Evolutionary conservation across 2,113 vertebrate genomes (phyloP).

Genomic region (Xiphorhynchus elegans): DNA sequence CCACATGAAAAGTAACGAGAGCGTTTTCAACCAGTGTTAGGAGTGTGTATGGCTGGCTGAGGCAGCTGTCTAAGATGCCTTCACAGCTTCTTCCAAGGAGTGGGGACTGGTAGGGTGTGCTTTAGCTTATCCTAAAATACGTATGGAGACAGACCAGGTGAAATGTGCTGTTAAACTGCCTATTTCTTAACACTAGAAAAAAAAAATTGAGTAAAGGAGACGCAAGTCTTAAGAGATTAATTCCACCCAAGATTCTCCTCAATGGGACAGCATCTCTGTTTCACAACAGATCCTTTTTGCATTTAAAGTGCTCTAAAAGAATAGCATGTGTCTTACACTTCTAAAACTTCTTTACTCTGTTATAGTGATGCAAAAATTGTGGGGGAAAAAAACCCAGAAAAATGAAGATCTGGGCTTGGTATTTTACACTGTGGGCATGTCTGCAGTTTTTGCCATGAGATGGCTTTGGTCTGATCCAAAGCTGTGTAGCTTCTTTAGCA

Average conservation of each 20-base stretch:
- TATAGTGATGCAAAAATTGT: neutral
- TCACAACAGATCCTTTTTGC: neutral
- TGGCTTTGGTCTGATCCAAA: neutral
- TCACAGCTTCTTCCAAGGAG: neutral
- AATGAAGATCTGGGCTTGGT: neutral
- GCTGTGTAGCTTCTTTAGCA: neutral
- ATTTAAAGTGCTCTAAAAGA: neutral
- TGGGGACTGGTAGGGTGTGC: neutral
- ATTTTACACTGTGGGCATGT: neutral
- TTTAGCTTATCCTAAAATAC: neutral
- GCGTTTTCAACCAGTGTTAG: neutral
- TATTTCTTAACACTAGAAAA: neutral
- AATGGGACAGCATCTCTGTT: neutral
- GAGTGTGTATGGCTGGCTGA: neutral
- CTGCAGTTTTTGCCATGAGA: neutral
- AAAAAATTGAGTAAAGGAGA: neutral
- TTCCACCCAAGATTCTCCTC: neutral
- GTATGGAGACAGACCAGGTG: neutral
- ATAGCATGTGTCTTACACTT: neutral
- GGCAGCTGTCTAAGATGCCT: neutral
- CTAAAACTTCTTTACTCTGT: neutral
- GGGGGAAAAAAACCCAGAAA: rapidly evolving
- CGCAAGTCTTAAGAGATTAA: neutral
- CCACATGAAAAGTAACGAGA: neutral
- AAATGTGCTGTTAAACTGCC: neutral